phyloP scores from a whole-genome alignment of 2,797 vertebrate species.

The Knipowitschia caucasica region DNA sequence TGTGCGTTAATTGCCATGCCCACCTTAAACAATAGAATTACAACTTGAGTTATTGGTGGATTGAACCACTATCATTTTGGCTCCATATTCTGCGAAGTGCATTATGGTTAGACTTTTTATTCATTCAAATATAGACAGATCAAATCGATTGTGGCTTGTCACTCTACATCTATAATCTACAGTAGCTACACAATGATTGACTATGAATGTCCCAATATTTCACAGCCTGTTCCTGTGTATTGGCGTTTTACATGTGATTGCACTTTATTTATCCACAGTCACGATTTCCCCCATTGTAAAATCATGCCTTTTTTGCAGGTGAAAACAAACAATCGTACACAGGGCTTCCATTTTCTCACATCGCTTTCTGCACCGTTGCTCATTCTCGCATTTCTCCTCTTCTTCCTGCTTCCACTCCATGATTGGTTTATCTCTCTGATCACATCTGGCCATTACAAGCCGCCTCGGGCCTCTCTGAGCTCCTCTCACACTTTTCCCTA shows the following conservation, averaged over 20 bases:
- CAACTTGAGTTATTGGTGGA: too few species aligned
- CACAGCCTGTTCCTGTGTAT: neutral
- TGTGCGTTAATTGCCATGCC: neutral
- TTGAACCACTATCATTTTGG: too few species aligned
- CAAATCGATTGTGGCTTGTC: neutral
- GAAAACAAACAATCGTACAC: conserved; percentile 2
- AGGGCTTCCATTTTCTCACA: conserved; percentile 18
- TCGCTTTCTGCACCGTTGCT: conserved; percentile 36
- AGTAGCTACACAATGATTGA: neutral
- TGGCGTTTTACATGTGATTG: neutral
- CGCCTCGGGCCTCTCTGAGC: conserved; percentile 72
- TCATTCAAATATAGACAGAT: too few species aligned
- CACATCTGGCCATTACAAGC: conserved; percentile 76
- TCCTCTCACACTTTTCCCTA: conserved; percentile 44
- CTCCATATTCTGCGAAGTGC: too few species aligned
- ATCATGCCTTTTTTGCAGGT: neutral
- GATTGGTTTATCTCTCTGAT: conserved; percentile 74
- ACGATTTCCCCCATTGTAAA: neutral
- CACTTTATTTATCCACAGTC: neutral
- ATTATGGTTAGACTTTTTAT: too few species aligned
- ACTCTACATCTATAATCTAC: neutral
- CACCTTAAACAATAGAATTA: neutral
- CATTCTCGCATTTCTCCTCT: conserved; percentile 38
- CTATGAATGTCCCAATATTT: neutral
- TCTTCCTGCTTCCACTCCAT: conserved; percentile 32